Conservation (phyloP, 2,888 invertebrate genomes). For the Agelastica alni region DNA sequence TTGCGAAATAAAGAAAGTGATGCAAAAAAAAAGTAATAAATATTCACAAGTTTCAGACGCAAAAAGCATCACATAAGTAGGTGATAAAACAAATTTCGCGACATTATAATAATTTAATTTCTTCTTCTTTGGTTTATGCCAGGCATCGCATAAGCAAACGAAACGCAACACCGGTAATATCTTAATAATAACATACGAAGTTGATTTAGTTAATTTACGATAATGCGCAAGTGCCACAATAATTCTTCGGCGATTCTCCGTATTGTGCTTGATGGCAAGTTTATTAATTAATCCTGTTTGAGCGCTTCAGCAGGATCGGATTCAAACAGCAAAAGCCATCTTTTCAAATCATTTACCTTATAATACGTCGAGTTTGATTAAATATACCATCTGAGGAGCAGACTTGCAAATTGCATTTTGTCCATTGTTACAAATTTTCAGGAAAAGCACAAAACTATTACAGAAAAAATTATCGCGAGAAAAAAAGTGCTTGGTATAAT, state of each 20-base stretch:
- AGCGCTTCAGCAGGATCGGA: background rate
- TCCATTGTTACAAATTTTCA: no score
- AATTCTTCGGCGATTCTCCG: slow-evolving; percentile 42
- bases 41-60: no score
- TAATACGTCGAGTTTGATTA: no score
- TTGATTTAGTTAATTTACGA: slow-evolving; percentile 42
- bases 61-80: slow-evolving; percentile 4
- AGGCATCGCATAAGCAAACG: slow-evolving; percentile 11
- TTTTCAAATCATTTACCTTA: no score
- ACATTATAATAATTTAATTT: slow-evolving; percentile 12
- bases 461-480: no score
- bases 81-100: slow-evolving; percentile 13
- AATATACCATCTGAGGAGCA: no score
- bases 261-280: slow-evolving; percentile 44
- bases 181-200: slow-evolving; percentile 43
- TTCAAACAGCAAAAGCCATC: no score
- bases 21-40: no score
- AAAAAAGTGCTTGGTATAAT: no score
- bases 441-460: no score
- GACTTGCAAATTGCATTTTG: no score
- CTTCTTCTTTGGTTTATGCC: background rate
- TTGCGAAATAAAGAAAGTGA: no score
- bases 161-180: slow-evolving; percentile 37
- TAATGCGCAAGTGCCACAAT: slow-evolving; percentile 41
- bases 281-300: slow-evolving; percentile 43